Evolutionary conservation across 2,888 invertebrate genomes (phyloP), one percentile per base, ranked within the genome.

Genomic region (Odontothrips loti): DNA sequence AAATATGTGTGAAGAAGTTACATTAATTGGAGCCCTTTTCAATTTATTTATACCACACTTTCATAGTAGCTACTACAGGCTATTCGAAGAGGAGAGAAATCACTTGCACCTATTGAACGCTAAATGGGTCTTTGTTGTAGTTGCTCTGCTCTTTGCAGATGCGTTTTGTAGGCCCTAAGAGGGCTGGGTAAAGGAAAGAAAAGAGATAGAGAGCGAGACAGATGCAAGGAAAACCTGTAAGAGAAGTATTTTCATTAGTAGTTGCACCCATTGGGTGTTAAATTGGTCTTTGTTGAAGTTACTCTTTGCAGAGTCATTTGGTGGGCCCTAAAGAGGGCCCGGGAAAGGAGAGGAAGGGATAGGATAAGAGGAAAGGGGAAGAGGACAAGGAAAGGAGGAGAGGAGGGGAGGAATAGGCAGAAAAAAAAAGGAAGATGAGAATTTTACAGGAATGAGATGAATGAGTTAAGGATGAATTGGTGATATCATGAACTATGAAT

Each of bases 291-390:
- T 75, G 68, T 11, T 27, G 27, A 23, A 75, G 68, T 27, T 75
- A 23, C 23, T 75, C 68, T 27, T 75, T 75, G 68, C 68, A 75
- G 68, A 75, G 23, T 11, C 17, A 75, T 12, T 75, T 75, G 68
- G 68, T 75, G 68, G 68, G 68, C 68, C 68, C 68, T 75, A 27
- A 75, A 75, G 10, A 75, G 68, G 68, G 68, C 68, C 68, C 27
- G 27, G 68, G 68, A 75, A 75, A 75, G 27, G 68, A 27, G 12
- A 23, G 27, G 68, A 23, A 23, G 1, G 2, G 23, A 20, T 3
- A 23, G 23, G 23, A 11, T 8, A 27, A 68, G 12, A 10, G 68
- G 27, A 9, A n/a, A n/a, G 27, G 27, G 68, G 27, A 27, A 27
- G 9, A 8, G 9, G 68, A 11, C 11, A 10, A 27, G 27, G 68